Percentiles rank a stretch among this genome's conserved stretches.
Conservation (phyloP, 2,888 invertebrate genomes). For the Cylindroiulus punctatus region DNA sequence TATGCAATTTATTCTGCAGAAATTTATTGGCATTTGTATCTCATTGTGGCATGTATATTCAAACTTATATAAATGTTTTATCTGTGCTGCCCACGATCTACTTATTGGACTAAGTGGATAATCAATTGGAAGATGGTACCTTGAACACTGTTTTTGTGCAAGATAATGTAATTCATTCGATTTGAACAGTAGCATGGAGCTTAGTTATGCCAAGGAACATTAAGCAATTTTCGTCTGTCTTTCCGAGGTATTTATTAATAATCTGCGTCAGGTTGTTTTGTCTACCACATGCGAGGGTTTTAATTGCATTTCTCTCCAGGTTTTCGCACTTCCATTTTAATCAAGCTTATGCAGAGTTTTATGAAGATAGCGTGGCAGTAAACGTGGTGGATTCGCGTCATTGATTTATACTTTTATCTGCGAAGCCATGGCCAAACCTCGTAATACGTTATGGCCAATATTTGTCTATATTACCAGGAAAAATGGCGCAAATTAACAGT, state of each 20-base stretch:
- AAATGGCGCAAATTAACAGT: conserved; percentile 34
- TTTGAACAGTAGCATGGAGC: not conserved
- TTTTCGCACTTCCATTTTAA: conserved; percentile 43
- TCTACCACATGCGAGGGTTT: conserved; percentile 13
- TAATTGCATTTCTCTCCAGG: conserved; percentile 33
- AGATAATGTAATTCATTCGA: conserved; percentile 12
- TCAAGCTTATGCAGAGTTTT: conserved; percentile 46
- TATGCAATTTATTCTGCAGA: too few relatives aligned
- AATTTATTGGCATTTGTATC: too few relatives aligned
- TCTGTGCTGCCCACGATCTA: not conserved
- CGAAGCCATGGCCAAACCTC: conserved; percentile 5
- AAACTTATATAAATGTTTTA: too few relatives aligned
- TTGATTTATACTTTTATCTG: conserved; percentile 42
- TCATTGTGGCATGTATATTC: too few relatives aligned
- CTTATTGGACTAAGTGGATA: not conserved
- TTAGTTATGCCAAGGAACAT: conserved; percentile 20
- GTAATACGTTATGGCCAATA: conserved; percentile 23
- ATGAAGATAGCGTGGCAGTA: conserved; percentile 15
- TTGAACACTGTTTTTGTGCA: not conserved
- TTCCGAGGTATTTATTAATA: conserved; percentile 20
- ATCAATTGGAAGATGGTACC: not conserved
- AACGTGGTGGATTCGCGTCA: conserved; percentile 22
- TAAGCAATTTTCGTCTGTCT: not conserved
- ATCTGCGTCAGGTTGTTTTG: conserved; percentile 12
- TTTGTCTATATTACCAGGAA: conserved; percentile 4